phyloP scores from a whole-genome alignment of 2,113 vertebrate genomes.

The Tinamus guttatus region DNA sequence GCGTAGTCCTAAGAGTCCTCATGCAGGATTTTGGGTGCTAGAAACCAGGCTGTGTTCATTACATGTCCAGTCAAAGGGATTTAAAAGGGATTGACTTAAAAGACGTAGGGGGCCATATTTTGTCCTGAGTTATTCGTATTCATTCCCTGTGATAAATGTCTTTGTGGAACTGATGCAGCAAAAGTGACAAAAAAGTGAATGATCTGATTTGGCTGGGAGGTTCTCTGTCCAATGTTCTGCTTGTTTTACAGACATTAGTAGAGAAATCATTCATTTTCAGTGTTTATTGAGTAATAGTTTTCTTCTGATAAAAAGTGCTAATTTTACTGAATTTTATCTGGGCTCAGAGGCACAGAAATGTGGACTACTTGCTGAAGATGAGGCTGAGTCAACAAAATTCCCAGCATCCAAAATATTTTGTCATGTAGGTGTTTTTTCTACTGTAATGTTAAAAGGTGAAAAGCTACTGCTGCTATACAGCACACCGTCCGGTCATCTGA shows the following conservation, averaged over 20 bases:
- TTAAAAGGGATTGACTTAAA: background rate
- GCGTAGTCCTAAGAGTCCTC: background rate
- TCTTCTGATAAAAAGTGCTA: background rate
- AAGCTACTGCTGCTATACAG: conserved; percentile 20
- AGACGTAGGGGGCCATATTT: accelerated
- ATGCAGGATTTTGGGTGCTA: background rate
- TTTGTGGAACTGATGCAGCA: background rate
- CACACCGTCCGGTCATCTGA: conserved; percentile 24
- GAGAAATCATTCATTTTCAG: background rate
- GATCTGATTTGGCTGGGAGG: background rate
- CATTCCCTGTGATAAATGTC: background rate
- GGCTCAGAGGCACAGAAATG: background rate
- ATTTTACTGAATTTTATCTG: background rate
- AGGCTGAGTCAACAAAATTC: conserved; percentile 35
- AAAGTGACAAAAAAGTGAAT: background rate
- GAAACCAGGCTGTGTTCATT: background rate
- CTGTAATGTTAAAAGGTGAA: conserved; percentile 9
- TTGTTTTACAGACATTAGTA: background rate
- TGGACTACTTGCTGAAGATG: conserved; percentile 4
- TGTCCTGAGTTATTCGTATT: background rate
- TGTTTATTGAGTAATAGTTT: background rate
- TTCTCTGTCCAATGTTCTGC: background rate
- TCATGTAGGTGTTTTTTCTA: background rate
- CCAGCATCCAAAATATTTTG: background rate
- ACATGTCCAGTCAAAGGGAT: background rate